phyloP scores from a whole-genome alignment of 2,888 invertebrate genomes.

The Ochropacha duplaris region DNA sequence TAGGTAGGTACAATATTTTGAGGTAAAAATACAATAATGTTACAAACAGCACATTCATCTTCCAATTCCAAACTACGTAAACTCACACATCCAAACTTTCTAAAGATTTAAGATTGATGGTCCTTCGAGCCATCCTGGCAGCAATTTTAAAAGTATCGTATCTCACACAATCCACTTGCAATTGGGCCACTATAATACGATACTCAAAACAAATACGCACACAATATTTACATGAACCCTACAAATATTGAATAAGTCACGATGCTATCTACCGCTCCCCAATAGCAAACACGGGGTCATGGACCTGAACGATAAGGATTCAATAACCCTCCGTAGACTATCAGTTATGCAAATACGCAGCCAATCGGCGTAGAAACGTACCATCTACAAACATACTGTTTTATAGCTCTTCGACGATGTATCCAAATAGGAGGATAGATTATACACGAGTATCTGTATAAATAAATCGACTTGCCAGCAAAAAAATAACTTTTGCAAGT shows the following conservation, averaged over 20 bases:
- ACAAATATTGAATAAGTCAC: conserved; percentile 36
- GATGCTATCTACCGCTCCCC: conserved; percentile 34
- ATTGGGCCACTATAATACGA: neutral
- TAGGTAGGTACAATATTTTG: no score
- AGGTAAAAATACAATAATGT: no score
- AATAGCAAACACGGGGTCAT: conserved; percentile 50
- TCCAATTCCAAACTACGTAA: no score
- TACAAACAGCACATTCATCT: no score
- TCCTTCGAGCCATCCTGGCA: no score
- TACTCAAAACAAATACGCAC: neutral
- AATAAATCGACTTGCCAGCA: neutral
- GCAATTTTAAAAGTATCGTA: neutral
- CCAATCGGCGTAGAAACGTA: conserved; percentile 11
- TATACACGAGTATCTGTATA: neutral
- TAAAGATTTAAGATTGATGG: no score
- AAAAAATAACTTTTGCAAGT: no score
- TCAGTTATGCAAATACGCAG: conserved; percentile 53
- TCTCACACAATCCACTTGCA: neutral
- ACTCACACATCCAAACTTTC: no score
- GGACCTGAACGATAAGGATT: conserved; percentile 65
- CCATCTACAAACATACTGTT: neutral
- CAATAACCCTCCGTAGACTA: conserved; percentile 62
- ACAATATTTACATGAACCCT: conserved; percentile 14
- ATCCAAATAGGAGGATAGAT: neutral
- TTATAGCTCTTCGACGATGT: neutral